Base-by-base conservation (phyloP, 1,140 invertebrate genomes). In the Drosophila simulans region DNA sequence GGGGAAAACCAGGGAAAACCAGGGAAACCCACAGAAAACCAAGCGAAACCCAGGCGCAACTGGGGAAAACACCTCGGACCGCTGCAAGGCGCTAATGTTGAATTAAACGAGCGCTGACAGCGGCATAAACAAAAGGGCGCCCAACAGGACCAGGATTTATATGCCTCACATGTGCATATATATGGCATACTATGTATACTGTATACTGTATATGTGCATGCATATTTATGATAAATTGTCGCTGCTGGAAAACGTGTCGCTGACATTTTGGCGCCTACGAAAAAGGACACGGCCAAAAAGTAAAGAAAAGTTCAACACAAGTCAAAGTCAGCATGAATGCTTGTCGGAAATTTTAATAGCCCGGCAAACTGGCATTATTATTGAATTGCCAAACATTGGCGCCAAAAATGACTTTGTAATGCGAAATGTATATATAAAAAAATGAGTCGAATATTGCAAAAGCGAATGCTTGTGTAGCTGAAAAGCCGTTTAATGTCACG, bases 211-310 rank as follows among this genome's bases (percentile, higher is more conserved):
- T 51, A 51, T 51, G 31, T 15, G 49, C 63, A 59, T 80, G 78
- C 65, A 88, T 86, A 88, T 86, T 86, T 86, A 88, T 86, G 82
- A 86, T 86, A 86, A 88, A 86, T 86, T 86, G 82, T 71, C 58
- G 69, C 62, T 72, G 74, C 65, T 49, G 49, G 69, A 64, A 71
- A 82, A 86, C 83, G 83, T 88, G 82, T 82, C 75, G 83, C 75
- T 88, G 83, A 88, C 83, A 88, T 86, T 86, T 88, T 79, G 79
- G 78, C 70, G 74, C 82, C 74, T 82, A 71, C 55, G 57, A 77
- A 77, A 85, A 69, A 48, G 57, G 60, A 70, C 49, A 63, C 53
- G 72, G 46, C 58, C 49, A 73, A 48, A 49, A 48, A 45, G 53
- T 37, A 73, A 62, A 27, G 37, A 46, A 57, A 60, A 65, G 63